Evolutionary conservation across 1,140 invertebrate genomes (phyloP).

Genomic region (Patella vulgata): DNA sequence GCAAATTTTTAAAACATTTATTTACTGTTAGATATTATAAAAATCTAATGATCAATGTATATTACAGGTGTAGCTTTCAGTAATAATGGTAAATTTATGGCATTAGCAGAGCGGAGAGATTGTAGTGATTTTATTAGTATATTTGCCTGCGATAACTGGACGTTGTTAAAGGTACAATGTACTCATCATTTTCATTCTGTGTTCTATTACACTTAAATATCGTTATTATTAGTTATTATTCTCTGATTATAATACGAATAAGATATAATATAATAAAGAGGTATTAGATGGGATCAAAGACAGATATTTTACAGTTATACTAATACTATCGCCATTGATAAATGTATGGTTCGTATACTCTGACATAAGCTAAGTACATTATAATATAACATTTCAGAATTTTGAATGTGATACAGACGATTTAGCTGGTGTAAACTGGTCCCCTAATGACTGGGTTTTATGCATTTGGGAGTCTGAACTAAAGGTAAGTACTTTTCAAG

Average conservation of each 20-base stretch:
- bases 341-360: no score
- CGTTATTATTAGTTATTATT: background rate
- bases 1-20: no score
- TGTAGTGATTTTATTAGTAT: conserved; percentile 69
- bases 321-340: no score
- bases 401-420: conserved; percentile 68
- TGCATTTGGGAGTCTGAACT: conserved; percentile 66
- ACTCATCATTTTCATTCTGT: no score
- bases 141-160: conserved; percentile 67
- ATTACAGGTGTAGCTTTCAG: conserved; percentile 65
- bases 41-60: no score
- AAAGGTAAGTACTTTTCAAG: conserved; percentile 38
- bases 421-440: conserved; percentile 65
- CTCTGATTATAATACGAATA: no score
- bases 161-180: conserved; percentile 64
- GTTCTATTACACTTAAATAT: background rate
- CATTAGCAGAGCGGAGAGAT: conserved; percentile 67
- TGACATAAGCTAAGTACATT: no score
- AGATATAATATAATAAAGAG: no score
- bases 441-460: conserved; percentile 63
- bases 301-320: no score
- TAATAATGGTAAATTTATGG: conserved; percentile 66
- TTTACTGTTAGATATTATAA: no score
- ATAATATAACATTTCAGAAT: no score
- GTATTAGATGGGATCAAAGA: no score